These are phyloP conservation scores for Bombylius discolor DNA, from an alignment of 2,888 invertebrate genomes.

Conservation along the genomic window DNA sequence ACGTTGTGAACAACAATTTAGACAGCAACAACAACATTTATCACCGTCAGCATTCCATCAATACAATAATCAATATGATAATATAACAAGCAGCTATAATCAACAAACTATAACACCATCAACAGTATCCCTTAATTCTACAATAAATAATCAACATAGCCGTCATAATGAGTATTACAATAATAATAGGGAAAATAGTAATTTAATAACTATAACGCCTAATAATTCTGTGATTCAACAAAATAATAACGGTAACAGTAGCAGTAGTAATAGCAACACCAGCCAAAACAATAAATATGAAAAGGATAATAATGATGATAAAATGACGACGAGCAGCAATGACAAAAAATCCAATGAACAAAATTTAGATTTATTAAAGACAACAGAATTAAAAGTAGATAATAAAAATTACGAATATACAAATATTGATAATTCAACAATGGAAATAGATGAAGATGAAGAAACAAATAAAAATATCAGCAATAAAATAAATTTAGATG, in stretches of 20 bases:
- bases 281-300: neutral
- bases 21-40: constrained; percentile 7
- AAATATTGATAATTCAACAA: neutral
- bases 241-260: neutral
- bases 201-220: neutral
- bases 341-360: neutral
- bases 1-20: constrained; percentile 20
- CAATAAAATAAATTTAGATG: constrained; percentile 21
- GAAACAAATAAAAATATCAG: neutral
- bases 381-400: neutral
- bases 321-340: neutral
- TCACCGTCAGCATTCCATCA: constrained; percentile 4
- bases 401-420: neutral
- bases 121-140: too few relatives aligned
- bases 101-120: neutral
- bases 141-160: constrained; percentile 6
- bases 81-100: neutral
- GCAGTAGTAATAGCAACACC: neutral
- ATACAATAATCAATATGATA: constrained; percentile 7
- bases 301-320: neutral
- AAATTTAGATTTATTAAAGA: neutral
- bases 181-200: constrained; percentile 8
- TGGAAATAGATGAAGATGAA: neutral
- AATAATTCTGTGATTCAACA: neutral
- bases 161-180: too few relatives aligned